Conservation (phyloP, 2,113 vertebrate genomes). For the Scolopax mira region DNA sequence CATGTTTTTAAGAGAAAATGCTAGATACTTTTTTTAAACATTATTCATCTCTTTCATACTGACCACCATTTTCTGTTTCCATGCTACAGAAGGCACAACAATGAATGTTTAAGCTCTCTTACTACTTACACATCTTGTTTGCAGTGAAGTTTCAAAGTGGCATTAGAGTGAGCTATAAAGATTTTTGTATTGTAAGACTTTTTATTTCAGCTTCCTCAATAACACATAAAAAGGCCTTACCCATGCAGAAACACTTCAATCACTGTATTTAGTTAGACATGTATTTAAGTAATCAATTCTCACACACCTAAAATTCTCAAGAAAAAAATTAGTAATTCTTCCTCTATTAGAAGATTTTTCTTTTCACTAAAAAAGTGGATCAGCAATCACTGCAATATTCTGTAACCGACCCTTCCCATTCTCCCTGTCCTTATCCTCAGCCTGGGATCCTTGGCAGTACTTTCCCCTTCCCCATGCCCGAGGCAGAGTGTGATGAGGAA, state of each 20-base stretch:
- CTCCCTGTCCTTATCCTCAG: not conserved
- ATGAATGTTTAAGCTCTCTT: not conserved
- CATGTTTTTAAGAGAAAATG: not conserved
- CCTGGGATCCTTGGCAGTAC: not conserved
- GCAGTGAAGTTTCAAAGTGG: not conserved
- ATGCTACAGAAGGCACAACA: not conserved
- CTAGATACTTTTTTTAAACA: not conserved
- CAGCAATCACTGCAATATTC: not conserved
- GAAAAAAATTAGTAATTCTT: not conserved
- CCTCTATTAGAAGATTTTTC: not conserved
- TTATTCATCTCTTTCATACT: not conserved
- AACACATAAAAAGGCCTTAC: not conserved
- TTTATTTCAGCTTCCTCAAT: not conserved
- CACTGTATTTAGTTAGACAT: not conserved
- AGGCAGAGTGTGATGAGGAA: not conserved
- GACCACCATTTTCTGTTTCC: not conserved
- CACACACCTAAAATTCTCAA: not conserved
- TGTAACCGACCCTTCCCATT: not conserved
- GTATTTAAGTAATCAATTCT: not conserved
- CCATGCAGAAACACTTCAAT: not conserved
- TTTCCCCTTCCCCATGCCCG: not conserved
- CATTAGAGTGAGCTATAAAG: not conserved
- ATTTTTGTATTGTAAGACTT: not conserved
- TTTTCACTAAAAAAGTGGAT: not conserved
- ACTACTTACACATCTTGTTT: not conserved